These are phyloP conservation scores for Papilio gigon DNA, from an alignment of 2,888 invertebrate species.

Conservation along the genomic window DNA sequence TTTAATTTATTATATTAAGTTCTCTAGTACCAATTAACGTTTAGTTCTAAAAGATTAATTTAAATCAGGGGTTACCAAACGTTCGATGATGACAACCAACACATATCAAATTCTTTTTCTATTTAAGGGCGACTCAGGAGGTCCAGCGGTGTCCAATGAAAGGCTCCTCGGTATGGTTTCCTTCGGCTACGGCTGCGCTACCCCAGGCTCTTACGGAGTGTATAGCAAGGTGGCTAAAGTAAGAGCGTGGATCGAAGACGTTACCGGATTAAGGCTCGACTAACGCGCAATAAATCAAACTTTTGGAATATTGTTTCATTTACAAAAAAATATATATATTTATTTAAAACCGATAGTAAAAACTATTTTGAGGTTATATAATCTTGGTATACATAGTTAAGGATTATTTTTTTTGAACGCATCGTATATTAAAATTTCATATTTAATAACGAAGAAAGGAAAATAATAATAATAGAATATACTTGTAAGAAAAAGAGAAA, in stretches of 20 bases:
- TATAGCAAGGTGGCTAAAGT: slow-evolving; percentile 75
- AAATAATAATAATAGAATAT: too few species aligned
- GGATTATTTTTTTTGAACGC: too few species aligned
- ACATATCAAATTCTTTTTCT: not conserved
- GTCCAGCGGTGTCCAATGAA: slow-evolving; percentile 69
- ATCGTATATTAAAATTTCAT: too few species aligned
- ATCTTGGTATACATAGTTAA: too few species aligned
- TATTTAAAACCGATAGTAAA: not conserved
- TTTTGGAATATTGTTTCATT: slow-evolving; percentile 39
- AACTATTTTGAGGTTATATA: too few species aligned
- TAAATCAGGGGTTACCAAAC: too few species aligned
- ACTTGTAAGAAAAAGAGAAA: too few species aligned
- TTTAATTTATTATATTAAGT: too few species aligned
- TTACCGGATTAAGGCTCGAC: slow-evolving; percentile 62
- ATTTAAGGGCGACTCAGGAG: slow-evolving; percentile 77
- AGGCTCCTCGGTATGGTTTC: slow-evolving; percentile 75
- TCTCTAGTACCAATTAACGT: too few species aligned
- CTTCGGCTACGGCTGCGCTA: slow-evolving; percentile 77
- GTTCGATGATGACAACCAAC: too few species aligned
- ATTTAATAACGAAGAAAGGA: too few species aligned
- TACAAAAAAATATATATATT: too few species aligned
- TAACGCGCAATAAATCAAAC: slow-evolving; percentile 44
- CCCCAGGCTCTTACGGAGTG: slow-evolving; percentile 72
- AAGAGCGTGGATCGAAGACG: slow-evolving; percentile 67
- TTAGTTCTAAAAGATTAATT: not conserved